Base-by-base conservation (phyloP, 2,888 invertebrate species). In the Agonopterix arenella region DNA sequence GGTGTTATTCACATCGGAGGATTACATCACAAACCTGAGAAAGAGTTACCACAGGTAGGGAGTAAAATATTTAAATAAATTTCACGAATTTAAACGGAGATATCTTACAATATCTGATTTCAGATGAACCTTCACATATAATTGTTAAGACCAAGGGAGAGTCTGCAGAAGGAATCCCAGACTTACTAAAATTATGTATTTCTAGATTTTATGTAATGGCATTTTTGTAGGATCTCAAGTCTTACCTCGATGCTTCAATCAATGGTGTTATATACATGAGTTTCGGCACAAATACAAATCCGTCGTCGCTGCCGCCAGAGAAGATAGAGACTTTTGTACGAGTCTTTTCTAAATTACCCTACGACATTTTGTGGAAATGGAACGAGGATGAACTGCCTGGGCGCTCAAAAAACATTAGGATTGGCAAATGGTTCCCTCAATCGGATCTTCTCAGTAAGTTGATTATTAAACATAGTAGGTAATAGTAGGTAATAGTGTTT, bases 301-400 rank as follows among this genome's bases (percentile, higher is more conserved):
- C 80, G 1, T 65, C 70, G 2, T 45, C 61, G 1, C 55, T 89
- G 41, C 73, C 84, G 1, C 55, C 68, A 5, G 66, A 75, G 41
- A 74, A 56, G 44, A 64, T 79, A 8, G 59, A 76, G 48, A 61
- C 54, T 0, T 56, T 90, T 0, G 28, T 78, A 0, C 64, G 67
- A 8, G 80, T 74, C 0, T 80, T 90, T 48, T 77, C 80, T 0
- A 59, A 72, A 42, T 57, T 90, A 46, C 81, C 82, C 5, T 88
- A 89, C 45, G 70, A 80, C 48, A 71, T 90, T 3, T 49, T 90
- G 8, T 88, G 83, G 84, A 89, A 86, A 59, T 88, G 79, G 78
- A 79, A 84, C 49, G 64, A 59, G 1, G 81, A 83, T 18, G 66
- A 60, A n/a, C 52, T 86, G 44, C 71, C 73, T 0, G 76, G 64